Evolutionary conservation across 2,888 invertebrate genomes (phyloP).

Genomic region (Dysmachus trigonus): DNA sequence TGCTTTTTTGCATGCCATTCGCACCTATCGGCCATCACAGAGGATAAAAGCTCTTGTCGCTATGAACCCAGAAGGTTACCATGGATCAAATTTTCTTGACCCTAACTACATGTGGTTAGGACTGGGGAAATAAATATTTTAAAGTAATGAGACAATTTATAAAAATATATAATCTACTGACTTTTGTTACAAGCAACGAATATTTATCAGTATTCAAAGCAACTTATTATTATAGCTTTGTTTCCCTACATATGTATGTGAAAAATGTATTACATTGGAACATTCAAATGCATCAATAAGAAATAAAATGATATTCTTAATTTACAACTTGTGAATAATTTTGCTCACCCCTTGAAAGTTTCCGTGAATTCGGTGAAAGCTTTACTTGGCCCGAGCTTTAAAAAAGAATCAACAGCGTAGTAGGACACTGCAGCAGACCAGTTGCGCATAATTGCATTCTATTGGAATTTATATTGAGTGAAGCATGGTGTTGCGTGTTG

Average conservation of each 20-base stretch:
- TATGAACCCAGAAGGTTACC: conserved; percentile 67
- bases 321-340: background rate
- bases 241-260: background rate
- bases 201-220: background rate
- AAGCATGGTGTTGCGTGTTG: background rate
- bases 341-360: background rate
- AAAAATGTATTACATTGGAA: background rate
- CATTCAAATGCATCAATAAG: background rate
- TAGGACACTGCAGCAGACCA: conserved; percentile 46
- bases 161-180: background rate
- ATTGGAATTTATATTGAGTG: background rate
- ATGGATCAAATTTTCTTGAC: conserved; percentile 71
- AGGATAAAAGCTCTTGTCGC: conserved; percentile 70
- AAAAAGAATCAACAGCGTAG: background rate
- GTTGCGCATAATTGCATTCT: conserved; percentile 50
- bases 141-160: background rate
- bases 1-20: conserved; percentile 63
- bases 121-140: conserved; percentile 65
- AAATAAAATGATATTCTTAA: background rate
- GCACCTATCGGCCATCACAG: conserved; percentile 65
- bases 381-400: background rate
- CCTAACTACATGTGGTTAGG: conserved; percentile 75
- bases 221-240: background rate
- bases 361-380: background rate
- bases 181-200: background rate